These are phyloP conservation scores for Dicentrarchus labrax DNA, from an alignment of 2,113 vertebrate species.

Conservation along the genomic window DNA sequence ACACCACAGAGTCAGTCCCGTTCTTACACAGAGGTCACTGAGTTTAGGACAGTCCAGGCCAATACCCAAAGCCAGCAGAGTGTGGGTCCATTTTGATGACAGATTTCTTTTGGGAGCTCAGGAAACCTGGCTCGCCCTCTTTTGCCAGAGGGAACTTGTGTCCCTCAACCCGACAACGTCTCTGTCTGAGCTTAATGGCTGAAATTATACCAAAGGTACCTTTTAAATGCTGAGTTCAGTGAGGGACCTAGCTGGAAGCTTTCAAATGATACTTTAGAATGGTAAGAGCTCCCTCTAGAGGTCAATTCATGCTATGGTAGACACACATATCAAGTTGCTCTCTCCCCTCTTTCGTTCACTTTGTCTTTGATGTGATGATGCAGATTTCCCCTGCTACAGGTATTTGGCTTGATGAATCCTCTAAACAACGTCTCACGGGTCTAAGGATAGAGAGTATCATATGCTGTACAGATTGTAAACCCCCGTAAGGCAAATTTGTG, in stretches of 20 bases:
- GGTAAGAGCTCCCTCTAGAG: constrained; percentile 78
- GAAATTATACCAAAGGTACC: constrained; percentile 25
- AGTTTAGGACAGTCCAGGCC: constrained; percentile 18
- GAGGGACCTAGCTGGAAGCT: background rate
- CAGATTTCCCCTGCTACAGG: background rate
- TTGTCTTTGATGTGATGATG: constrained; percentile 11
- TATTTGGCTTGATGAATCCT: constrained; percentile 8
- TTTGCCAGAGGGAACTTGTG: constrained; percentile 27
- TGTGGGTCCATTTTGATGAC: constrained; percentile 4
- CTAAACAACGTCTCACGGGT: background rate
- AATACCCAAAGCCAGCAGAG: constrained; percentile 27
- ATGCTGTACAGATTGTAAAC: background rate
- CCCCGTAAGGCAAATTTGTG: background rate
- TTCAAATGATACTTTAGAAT: constrained; percentile 46
- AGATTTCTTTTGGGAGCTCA: constrained; percentile 22
- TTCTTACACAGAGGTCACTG: background rate
- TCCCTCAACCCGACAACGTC: constrained; percentile 29
- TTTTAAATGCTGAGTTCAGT: constrained; percentile 18
- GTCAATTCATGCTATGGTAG: constrained; percentile 1
- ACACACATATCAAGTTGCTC: background rate
- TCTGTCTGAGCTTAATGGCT: constrained; percentile 22
- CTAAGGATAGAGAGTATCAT: background rate
- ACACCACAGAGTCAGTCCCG: background rate
- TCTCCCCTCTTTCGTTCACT: background rate
- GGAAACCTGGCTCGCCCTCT: constrained; percentile 23